Conservation (phyloP, 2,797 vertebrate genomes). For the Erethizon dorsatum region DNA sequence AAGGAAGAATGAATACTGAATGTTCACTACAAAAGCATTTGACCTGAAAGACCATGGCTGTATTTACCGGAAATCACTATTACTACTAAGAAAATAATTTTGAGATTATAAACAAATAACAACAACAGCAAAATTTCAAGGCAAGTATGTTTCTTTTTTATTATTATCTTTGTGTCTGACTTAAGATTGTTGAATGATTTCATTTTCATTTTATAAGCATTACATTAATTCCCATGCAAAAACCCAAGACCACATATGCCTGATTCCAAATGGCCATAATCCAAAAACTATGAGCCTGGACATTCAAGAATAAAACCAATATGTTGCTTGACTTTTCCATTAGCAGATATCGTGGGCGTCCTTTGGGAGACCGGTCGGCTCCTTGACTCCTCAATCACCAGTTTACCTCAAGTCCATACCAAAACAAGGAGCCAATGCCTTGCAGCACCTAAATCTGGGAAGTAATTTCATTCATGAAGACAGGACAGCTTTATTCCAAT, state of each 20-base stretch:
- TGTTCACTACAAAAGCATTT: neutral
- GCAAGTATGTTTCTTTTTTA: slow-evolving; percentile 81
- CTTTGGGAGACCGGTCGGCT: slow-evolving; percentile 18
- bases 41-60: neutral
- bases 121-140: slow-evolving; percentile 72
- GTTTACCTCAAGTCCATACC: neutral
- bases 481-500: neutral
- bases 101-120: slow-evolving; percentile 31
- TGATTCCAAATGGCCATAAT: slow-evolving; percentile 70
- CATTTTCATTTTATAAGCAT: slow-evolving; percentile 84
- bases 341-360: slow-evolving; percentile 12
- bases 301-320: slow-evolving; percentile 66
- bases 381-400: neutral
- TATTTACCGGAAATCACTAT: neutral
- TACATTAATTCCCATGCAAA: slow-evolving; percentile 87
- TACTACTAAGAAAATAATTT: slow-evolving; percentile 1
- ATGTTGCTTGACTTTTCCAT: slow-evolving; percentile 35
- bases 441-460: slow-evolving; percentile 10
- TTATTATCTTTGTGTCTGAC: slow-evolving; percentile 77
- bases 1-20: neutral
- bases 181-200: slow-evolving; percentile 80
- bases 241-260: slow-evolving; percentile 76
- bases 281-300: slow-evolving; percentile 58
- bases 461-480: slow-evolving; percentile 47
- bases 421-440: neutral